phyloP scores from a whole-genome alignment of 2,113 vertebrate genomes.

The Rattus rattus region DNA sequence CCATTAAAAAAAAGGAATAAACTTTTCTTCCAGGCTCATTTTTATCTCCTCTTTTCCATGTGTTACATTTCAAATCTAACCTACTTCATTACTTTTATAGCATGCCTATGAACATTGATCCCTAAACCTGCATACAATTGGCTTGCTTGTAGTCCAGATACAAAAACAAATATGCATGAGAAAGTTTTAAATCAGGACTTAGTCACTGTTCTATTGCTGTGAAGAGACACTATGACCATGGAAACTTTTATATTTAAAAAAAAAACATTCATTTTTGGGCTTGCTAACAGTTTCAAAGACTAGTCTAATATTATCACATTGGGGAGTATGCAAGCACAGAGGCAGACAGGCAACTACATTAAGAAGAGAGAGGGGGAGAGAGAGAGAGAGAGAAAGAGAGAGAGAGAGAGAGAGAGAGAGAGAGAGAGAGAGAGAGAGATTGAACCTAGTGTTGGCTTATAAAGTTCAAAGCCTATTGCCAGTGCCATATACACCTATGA shows the following conservation, averaged over 20 bases:
- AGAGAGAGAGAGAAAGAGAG: neutral
- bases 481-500: neutral
- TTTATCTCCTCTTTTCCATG: neutral
- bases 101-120: neutral
- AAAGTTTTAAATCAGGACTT: neutral
- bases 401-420: neutral
- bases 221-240: neutral
- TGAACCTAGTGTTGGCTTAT: neutral
- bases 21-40: neutral
- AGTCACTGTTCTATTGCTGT: neutral
- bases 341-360: neutral
- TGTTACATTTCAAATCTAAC: rapidly evolving
- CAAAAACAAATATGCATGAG: neutral
- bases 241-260: neutral
- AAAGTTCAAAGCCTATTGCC: neutral
- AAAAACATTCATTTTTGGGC: no score
- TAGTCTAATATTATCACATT: neutral
- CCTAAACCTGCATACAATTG: neutral
- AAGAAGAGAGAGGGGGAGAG: neutral
- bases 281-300: neutral
- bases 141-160: neutral
- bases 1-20: neutral
- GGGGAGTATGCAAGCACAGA: neutral
- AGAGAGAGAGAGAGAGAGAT: neutral
- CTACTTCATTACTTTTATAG: neutral